Evolutionary conservation across 2,888 invertebrate species (phyloP).

Genomic region (Aromia moschata): DNA sequence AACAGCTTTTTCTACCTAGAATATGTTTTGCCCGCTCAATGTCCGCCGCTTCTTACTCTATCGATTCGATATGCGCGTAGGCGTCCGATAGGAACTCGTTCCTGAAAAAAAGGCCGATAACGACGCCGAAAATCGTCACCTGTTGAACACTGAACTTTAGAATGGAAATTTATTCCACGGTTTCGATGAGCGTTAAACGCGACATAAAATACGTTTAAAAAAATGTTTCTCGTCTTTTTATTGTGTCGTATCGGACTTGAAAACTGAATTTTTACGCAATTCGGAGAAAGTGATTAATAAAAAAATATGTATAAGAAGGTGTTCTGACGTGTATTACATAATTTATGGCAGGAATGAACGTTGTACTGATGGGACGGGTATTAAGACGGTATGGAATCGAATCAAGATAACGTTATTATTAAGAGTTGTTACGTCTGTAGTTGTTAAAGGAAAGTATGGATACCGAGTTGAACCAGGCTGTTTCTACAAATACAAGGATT

Average conservation of each 20-base stretch:
- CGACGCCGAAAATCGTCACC: slow-evolving; percentile 22
- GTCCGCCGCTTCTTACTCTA: no score
- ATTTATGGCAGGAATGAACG: no score
- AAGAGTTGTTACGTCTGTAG: no score
- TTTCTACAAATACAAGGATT: no score
- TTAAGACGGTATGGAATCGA: no score
- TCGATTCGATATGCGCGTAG: slow-evolving; percentile 21
- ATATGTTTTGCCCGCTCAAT: no score
- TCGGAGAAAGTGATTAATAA: neutral
- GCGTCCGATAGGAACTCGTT: slow-evolving; percentile 18
- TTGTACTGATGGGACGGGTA: no score
- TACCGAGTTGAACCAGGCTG: no score
- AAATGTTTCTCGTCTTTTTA: neutral
- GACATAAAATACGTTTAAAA: neutral
- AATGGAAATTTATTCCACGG: slow-evolving; percentile 17
- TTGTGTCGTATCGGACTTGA: neutral
- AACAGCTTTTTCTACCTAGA: no score
- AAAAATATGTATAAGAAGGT: neutral
- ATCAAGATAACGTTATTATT: no score
- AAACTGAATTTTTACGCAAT: neutral
- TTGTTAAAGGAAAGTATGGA: no score
- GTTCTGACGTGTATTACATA: neutral
- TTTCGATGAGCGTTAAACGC: neutral
- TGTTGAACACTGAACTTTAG: slow-evolving; percentile 20
- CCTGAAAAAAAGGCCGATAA: slow-evolving; percentile 20